phyloP scores from a whole-genome alignment of 64 coral and sea anemone genomes.

The Montipora sp. region DNA sequence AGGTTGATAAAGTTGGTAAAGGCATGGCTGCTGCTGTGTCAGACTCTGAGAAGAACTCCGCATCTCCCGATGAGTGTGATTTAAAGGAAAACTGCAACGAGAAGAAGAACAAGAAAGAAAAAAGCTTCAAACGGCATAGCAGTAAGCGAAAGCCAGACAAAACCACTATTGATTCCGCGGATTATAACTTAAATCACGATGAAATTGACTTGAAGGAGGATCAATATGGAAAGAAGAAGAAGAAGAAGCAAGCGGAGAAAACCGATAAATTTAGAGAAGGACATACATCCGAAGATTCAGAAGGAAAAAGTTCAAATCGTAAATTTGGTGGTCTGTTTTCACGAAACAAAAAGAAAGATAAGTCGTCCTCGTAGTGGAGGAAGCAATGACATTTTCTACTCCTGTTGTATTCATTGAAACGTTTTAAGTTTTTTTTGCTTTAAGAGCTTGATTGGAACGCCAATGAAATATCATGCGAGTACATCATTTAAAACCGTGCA shows the following conservation, averaged over 20 bases:
- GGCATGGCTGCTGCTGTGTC: not conserved
- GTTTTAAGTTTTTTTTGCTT: no score
- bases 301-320: not conserved
- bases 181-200: no score
- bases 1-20: not conserved
- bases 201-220: not conserved
- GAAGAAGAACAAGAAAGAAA: conserved; percentile 6
- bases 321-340: conserved; percentile 50
- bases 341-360: conserved; percentile 32
- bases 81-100: not conserved
- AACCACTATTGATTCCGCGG: no score
- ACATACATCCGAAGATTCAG: not conserved
- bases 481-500: no score
- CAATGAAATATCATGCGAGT: no score
- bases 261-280: not conserved
- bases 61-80: conserved; percentile 7
- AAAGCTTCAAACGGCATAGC: not conserved
- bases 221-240: not conserved
- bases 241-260: not conserved
- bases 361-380: not conserved
- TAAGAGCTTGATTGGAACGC: no score
- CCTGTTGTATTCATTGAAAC: no score
- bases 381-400: no score
- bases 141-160: no score
- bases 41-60: not conserved